Evolutionary conservation across 2,888 invertebrate genomes (phyloP).

Genomic region (Pyrgus malvae): DNA sequence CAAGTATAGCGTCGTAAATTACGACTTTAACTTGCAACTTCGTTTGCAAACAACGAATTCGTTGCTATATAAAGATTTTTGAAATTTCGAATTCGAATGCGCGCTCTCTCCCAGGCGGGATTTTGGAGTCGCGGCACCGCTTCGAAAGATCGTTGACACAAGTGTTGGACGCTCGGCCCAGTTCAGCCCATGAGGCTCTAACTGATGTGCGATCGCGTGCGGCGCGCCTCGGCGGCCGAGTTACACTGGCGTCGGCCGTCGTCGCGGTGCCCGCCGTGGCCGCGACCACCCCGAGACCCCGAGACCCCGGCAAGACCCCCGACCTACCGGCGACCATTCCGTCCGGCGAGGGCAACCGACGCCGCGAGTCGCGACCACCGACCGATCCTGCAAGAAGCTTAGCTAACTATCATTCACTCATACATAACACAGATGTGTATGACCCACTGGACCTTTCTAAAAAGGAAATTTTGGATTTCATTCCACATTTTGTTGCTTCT

Average conservation of each 20-base stretch:
- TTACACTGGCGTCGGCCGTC: constrained; percentile 38
- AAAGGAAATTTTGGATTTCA: too few relatives aligned
- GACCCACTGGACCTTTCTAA: too few relatives aligned
- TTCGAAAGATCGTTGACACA: constrained; percentile 31
- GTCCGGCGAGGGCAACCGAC: too few relatives aligned
- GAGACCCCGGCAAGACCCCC: background rate
- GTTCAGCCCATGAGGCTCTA: constrained; percentile 64
- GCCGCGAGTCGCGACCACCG: too few relatives aligned
- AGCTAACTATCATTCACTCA: too few relatives aligned
- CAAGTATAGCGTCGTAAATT: too few relatives aligned
- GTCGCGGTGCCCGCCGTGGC: background rate
- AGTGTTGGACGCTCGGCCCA: constrained; percentile 39
- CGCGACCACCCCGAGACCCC: background rate
- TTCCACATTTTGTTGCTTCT: too few relatives aligned
- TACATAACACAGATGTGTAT: too few relatives aligned
- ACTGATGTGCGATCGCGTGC: constrained; percentile 50
- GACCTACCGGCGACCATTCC: too few relatives aligned
- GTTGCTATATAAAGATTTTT: background rate
- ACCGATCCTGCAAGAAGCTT: too few relatives aligned
- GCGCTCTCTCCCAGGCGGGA: constrained; percentile 30
- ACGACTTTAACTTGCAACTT: too few relatives aligned
- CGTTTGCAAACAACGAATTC: too few relatives aligned
- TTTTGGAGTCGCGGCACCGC: constrained; percentile 36
- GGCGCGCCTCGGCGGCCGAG: constrained; percentile 47
- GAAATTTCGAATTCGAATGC: constrained; percentile 29